Evolutionary conservation across 2,888 invertebrate genomes (phyloP), one percentile per base, ranked within the genome.

Genomic region (Cybosia mesomella): DNA sequence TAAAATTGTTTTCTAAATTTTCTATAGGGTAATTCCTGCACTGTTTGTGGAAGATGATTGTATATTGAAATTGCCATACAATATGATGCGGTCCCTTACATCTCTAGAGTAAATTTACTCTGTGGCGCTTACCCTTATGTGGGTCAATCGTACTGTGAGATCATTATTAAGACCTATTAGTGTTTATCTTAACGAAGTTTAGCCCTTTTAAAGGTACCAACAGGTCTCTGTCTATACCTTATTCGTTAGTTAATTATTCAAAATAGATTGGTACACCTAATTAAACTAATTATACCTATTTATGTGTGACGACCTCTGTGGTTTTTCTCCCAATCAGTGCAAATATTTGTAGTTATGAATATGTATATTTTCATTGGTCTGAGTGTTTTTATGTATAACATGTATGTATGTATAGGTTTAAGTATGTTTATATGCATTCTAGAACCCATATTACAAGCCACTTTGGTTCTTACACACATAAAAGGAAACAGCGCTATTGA

Each of bases 161-260:
- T 64, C 15, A 58, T 64, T 64, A 64, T 63, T 62, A 67, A 67
- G 53, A 15, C 24, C 57, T 39, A 67, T 58, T 67, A 67, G 53
- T 36, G 53, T 28, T 3, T 67, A 49, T 39, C 53, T 59, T 54
- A 43, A 55, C 22, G n/a, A 32, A 49, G 24, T 24, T 24, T 21
- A 58, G 34, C 34, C 34, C 34, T 21, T 36, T 58, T 22, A 43
- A 36, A 22, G 36, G 60, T 55, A n/a, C 55, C 15, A 13, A 32
- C 2, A 24, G 22, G 15, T n/a, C 11, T 39, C n/a, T 10, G 34
- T 36, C 36, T 60, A 59, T 24, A 53, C 49, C 24, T 36, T 18
- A 22, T 13, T 55, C 24, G 18, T 58, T 32, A 32, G 15, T 22
- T 34, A 64, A 49, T 34, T 43, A 34, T 21, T 49, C n/a, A 15